Conservation (phyloP, 1,140 invertebrate genomes). For the Polypedilum vanderplanki region DNA sequence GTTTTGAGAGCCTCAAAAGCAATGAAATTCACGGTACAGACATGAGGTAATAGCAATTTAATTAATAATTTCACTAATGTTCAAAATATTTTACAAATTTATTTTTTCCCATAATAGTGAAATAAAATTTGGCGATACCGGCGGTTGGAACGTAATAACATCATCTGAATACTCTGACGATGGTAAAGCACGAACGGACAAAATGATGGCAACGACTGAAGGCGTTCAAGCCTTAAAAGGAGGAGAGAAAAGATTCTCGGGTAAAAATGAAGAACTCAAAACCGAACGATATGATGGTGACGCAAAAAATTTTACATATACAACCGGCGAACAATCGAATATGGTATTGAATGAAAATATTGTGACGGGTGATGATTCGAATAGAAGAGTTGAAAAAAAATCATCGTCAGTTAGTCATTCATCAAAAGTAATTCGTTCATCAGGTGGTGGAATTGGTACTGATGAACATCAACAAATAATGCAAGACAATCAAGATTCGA, state of each 20-base stretch:
- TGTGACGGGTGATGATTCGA: constrained; percentile 47
- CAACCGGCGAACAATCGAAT: constrained; percentile 49
- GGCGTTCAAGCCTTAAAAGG: constrained; percentile 43
- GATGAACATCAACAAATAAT: neutral
- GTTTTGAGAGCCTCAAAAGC: constrained; percentile 64
- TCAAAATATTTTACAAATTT: neutral
- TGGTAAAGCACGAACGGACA: constrained; percentile 43
- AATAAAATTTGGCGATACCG: constrained; percentile 39
- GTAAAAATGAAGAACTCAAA: constrained; percentile 50
- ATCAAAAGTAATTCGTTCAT: neutral
- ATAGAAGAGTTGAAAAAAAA: constrained; percentile 41
- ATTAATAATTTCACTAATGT: neutral
- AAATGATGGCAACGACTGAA: constrained; percentile 41
- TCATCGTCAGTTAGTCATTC: constrained; percentile 37
- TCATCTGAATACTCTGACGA: constrained; percentile 45
- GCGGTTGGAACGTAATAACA: constrained; percentile 46
- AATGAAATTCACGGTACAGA: constrained; percentile 69
- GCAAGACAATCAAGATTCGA: neutral
- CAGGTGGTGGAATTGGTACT: neutral
- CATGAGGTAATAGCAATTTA: constrained; percentile 47
- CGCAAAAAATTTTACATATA: constrained; percentile 53
- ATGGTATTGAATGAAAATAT: constrained; percentile 54
- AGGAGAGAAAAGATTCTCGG: constrained; percentile 52
- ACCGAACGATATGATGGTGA: constrained; percentile 54
- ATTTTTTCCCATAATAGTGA: neutral